Conservation (phyloP, 2,113 vertebrate genomes). For the Elachura formosa region DNA sequence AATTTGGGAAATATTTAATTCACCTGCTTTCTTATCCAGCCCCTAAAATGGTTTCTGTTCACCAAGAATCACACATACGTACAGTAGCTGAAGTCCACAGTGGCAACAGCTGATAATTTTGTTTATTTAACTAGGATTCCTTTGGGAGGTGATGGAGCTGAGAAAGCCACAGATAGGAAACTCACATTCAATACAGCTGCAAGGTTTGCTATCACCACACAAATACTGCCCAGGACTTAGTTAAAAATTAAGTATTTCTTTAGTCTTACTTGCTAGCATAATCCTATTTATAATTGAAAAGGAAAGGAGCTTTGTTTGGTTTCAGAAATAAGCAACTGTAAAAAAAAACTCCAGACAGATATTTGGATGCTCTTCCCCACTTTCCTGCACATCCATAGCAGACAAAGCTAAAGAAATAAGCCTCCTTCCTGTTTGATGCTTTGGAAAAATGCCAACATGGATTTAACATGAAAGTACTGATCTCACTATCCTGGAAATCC, state of each 20-base stretch:
- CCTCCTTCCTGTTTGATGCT: neutral
- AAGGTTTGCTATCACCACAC: neutral
- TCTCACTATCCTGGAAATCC: neutral
- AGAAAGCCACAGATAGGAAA: neutral
- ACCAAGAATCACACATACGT: rapidly evolving
- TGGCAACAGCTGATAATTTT: neutral
- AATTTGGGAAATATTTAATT: neutral
- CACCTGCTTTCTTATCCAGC: neutral
- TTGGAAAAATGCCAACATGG: neutral
- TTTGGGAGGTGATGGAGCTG: neutral
- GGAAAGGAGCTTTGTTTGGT: neutral
- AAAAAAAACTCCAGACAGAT: neutral
- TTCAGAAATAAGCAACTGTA: neutral
- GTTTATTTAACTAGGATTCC: neutral
- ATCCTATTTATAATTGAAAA: neutral
- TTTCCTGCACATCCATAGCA: neutral
- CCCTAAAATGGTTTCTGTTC: neutral
- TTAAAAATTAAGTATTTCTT: neutral
- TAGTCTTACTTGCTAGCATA: neutral
- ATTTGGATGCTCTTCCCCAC: neutral
- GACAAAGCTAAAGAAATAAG: neutral
- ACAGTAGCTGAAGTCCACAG: neutral
- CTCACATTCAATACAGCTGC: rapidly evolving
- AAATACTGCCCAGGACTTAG: neutral
- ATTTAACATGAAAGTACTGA: neutral